Conservation (phyloP, 2,113 vertebrate species). For the Vombatus ursinus region DNA sequence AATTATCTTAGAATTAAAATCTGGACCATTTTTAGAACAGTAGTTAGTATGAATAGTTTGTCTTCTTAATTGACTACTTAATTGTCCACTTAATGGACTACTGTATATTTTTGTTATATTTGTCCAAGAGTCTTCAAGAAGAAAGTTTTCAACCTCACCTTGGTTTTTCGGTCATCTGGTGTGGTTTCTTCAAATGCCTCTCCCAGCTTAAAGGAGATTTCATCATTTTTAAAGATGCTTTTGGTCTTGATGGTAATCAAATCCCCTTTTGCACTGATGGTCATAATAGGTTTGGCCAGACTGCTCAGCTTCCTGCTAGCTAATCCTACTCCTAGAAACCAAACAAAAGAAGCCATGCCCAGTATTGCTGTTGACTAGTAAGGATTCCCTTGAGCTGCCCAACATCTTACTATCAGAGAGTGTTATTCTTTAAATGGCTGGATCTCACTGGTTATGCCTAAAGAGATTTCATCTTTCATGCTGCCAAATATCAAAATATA, state of each 20-base stretch:
- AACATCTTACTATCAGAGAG: neutral
- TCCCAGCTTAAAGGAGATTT: constrained; percentile 87
- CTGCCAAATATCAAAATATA: constrained; percentile 15
- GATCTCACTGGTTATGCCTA: neutral
- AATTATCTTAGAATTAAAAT: neutral
- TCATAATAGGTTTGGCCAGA: constrained; percentile 85
- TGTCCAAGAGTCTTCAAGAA: neutral
- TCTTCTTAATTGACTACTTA: neutral
- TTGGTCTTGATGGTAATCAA: constrained; percentile 85
- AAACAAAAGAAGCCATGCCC: neutral
- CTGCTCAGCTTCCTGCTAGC: constrained; percentile 86
- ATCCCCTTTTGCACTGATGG: constrained; percentile 82
- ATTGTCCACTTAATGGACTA: neutral
- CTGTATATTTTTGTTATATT: neutral
- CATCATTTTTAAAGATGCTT: constrained; percentile 87
- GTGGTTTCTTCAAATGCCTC: constrained; percentile 88
- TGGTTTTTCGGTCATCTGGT: constrained; percentile 85
- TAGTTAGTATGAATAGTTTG: neutral
- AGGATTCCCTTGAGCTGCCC: neutral
- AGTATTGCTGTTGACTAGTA: neutral
- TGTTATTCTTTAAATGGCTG: neutral
- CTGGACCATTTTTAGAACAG: neutral
- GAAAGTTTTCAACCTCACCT: constrained; percentile 71
- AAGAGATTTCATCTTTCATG: neutral
- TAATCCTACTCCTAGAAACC: constrained; percentile 82